These are phyloP conservation scores for Drosophila paranaensis DNA, from an alignment of 2,888 invertebrate species.

Conservation along the genomic window DNA sequence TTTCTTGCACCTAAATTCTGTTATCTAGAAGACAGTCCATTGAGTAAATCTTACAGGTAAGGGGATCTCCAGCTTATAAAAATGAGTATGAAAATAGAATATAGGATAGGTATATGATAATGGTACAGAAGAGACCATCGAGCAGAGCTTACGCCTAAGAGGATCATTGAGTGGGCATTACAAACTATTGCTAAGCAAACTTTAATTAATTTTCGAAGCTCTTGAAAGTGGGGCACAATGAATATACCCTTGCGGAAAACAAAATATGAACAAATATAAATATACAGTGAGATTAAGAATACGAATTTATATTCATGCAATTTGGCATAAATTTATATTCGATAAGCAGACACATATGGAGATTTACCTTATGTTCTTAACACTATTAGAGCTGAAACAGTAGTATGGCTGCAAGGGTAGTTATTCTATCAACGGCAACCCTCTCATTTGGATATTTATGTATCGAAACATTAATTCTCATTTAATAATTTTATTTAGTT, in stretches of 20 bases:
- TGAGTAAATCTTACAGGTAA: slow-evolving; percentile 68
- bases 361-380: not conserved
- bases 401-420: not conserved
- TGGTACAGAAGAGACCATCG: not conserved
- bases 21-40: slow-evolving; percentile 81
- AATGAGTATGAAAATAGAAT: not conserved
- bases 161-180: not conserved
- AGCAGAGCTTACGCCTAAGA: not conserved
- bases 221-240: not conserved
- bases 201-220: not conserved
- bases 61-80: not conserved
- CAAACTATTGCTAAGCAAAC: not conserved
- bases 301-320: not conserved
- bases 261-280: not conserved
- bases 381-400: not conserved
- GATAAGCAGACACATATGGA: not conserved
- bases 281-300: not conserved
- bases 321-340: not conserved
- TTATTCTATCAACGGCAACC: not conserved
- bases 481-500: not conserved
- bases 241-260: not conserved
- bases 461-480: not conserved
- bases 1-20: slow-evolving; percentile 70
- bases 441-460: not conserved
- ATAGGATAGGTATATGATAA: not conserved